Conservation (phyloP, 2,888 invertebrate species). For the Gari tellinella region DNA sequence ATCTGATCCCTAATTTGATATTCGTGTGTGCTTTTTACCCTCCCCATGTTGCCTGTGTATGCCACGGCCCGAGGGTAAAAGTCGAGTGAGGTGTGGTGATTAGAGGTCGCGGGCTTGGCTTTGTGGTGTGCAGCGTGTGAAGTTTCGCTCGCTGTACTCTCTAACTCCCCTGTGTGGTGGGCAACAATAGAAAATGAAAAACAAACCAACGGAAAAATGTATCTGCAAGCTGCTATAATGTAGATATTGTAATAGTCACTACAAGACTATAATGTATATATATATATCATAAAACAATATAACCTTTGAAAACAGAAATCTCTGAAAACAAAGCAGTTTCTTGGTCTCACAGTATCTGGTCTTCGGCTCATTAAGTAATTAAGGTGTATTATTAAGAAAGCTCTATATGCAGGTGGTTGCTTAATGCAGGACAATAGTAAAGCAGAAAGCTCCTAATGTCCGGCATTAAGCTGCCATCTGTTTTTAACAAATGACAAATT, state of each 20-base stretch:
- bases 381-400: no score
- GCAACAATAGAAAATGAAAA: conserved; percentile 20
- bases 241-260: no score
- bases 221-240: no score
- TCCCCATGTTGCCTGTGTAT: conserved; percentile 46
- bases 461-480: no score
- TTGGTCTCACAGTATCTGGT: no score
- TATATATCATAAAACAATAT: background rate
- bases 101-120: conserved; percentile 12
- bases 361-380: no score
- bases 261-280: background rate
- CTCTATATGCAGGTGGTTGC: no score
- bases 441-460: no score
- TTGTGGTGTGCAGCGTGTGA: conserved; percentile 54
- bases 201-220: conserved; percentile 10
- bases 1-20: conserved; percentile 96
- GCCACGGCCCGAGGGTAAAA: conserved; percentile 50
- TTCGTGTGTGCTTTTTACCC: conserved; percentile 85
- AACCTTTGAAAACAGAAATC: no score
- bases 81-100: conserved; percentile 30
- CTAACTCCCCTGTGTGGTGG: conserved; percentile 75
- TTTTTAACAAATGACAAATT: no score
- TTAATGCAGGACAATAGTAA: no score
- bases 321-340: no score
- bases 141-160: conserved; percentile 83